Evolutionary conservation across 92 coral and sea anemone genomes (phyloP).

Genomic region (Parazoanthus swiftii): DNA sequence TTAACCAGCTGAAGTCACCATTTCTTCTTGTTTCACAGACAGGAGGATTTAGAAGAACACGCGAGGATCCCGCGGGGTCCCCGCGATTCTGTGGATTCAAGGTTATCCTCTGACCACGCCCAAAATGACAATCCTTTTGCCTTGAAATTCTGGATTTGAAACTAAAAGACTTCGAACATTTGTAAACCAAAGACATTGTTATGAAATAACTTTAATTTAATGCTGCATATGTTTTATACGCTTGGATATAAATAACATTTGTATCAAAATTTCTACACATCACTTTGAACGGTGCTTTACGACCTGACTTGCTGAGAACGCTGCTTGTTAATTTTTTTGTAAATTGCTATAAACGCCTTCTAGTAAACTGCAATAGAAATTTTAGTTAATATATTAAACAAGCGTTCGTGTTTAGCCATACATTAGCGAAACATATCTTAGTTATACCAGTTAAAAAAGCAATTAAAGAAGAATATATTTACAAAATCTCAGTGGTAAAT

Average conservation of each 20-base stretch:
- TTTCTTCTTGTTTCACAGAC: slow-evolving; percentile 35
- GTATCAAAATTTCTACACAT: neutral
- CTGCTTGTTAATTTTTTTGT: neutral
- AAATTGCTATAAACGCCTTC: neutral
- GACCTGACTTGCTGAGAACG: neutral
- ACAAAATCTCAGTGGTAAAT: no score
- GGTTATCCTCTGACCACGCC: neutral
- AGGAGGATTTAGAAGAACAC: slow-evolving; percentile 13
- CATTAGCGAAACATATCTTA: no score
- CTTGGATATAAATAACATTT: no score
- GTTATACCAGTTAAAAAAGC: no score
- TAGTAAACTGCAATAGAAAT: no score
- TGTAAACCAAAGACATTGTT: neutral
- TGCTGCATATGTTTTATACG: neutral
- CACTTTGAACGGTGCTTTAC: neutral
- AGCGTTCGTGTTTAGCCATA: neutral
- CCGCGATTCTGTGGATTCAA: slow-evolving; percentile 20
- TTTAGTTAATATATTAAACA: no score
- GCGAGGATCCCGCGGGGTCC: slow-evolving; percentile 29
- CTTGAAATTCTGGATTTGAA: slow-evolving; percentile 34
- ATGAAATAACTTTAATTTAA: no score
- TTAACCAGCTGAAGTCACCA: neutral
- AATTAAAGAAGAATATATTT: no score
- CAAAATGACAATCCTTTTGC: slow-evolving; percentile 28
- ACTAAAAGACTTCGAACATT: slow-evolving; percentile 22